Conservation (phyloP, 2,113 vertebrate species). For the Ptyas mucosa region DNA sequence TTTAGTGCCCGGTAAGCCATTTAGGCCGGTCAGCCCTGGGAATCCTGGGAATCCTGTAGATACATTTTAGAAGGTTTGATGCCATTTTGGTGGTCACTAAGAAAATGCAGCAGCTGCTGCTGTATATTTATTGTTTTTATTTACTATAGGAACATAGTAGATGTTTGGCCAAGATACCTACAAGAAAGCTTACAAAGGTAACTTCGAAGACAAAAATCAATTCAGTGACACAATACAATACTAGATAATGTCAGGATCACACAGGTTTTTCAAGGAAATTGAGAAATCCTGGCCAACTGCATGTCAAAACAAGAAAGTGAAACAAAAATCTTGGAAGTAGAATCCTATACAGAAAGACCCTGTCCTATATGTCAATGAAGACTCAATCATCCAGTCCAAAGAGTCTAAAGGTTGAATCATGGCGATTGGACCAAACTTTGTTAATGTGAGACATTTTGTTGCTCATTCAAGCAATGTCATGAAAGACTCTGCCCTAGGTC, state of each 20-base stretch:
- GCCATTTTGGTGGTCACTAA: too few species aligned
- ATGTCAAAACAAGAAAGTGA: background rate
- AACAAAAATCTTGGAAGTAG: background rate
- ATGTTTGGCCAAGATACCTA: background rate
- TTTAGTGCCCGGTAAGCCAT: slow-evolving; percentile 88
- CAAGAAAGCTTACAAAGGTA: background rate
- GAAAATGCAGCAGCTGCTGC: background rate
- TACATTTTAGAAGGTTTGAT: slow-evolving; percentile 28
- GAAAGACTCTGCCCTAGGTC: background rate
- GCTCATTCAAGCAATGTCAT: background rate
- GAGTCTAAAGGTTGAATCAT: background rate
- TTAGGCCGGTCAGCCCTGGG: slow-evolving; percentile 86
- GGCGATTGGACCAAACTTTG: background rate
- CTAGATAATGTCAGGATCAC: background rate
- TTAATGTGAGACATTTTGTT: background rate
- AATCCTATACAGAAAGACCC: background rate
- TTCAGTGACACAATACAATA: too few species aligned
- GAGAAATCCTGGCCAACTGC: background rate
- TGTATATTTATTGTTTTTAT: background rate
- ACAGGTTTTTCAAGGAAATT: background rate
- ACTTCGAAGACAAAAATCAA: background rate
- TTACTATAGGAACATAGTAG: background rate
- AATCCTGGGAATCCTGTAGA: slow-evolving; percentile 78
- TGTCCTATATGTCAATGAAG: background rate
- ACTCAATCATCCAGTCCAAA: background rate